Base-by-base conservation (phyloP, 2,797 vertebrate genomes). In the Acanthurus leucopareius region DNA sequence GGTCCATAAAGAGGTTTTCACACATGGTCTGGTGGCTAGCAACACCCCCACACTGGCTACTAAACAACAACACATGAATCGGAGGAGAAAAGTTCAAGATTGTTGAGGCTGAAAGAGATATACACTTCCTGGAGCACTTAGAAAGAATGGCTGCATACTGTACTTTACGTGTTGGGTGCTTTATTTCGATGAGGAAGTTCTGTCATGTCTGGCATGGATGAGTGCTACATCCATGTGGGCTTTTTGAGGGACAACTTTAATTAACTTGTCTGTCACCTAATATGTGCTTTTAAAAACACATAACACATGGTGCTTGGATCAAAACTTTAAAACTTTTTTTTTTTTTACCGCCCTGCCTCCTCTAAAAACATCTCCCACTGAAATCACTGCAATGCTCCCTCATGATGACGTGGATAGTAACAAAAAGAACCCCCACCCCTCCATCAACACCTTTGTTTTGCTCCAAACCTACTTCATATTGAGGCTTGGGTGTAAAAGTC, bases 401-500 rank as follows among this genome's bases (percentile, higher is more conserved):
- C 10, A 74, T 48, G 56, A 75, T 72, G 44, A 85, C 20, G 48
- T 22, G 19, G 22, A 72, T 57, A 82, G 69, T 42, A 75, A 69
- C 48, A 53, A 75, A 87, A 73, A 19, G 4, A 61, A 48, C 16
- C 57, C 10, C 13, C 20, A 13, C 10, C 44, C 44, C 69, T 69
- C 44, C 66, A 62, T 73, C 66, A 79, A 28, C 62, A 71, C 69
- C 79, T 77, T 81, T 88, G 72, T 85, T 81, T 79, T 64, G 53
- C 63, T 79, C 49, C 15, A 58, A 80, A 88, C 65, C 73, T 58
- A 60, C 76, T 70, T 86, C 79, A 76, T 75, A 76, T 79, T 85
- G 79, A 87, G 81, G 86, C 73, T 84, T 53, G 70, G 85, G 88
- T 85, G 91, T 80, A 93, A 83, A 91, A 92, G 92, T 95, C 94